These are phyloP conservation scores for Subacronicta megacephala DNA, from an alignment of 2,888 invertebrate species.

Conservation along the genomic window DNA sequence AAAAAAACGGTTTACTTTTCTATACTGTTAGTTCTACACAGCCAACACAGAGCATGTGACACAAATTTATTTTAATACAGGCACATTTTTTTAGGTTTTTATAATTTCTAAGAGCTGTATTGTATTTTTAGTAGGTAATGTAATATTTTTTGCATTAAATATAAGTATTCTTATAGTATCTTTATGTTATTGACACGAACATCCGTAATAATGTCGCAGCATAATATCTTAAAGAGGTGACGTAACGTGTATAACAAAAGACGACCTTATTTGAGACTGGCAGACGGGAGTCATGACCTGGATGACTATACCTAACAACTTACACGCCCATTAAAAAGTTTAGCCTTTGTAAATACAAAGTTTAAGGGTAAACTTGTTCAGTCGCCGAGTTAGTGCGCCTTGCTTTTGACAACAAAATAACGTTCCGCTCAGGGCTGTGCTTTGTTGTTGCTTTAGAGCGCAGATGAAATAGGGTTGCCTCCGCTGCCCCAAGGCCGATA, in stretches of 20 bases:
- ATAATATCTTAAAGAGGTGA: slow-evolving; percentile 16
- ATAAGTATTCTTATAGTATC: no score
- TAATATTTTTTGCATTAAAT: no score
- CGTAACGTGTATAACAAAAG: slow-evolving; percentile 31
- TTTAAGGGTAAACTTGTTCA: slow-evolving; percentile 51
- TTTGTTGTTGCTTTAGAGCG: slow-evolving; percentile 21
- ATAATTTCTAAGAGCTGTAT: no score
- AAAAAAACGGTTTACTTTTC: no score
- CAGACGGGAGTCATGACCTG: slow-evolving; percentile 28
- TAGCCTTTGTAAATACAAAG: slow-evolving; percentile 57
- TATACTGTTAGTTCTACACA: no score
- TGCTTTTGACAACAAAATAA: slow-evolving; percentile 38
- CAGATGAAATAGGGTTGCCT: slow-evolving; percentile 17
- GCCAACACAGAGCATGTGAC: no score
- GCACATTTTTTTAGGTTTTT: no score
- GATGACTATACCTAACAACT: slow-evolving; percentile 43
- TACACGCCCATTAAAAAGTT: slow-evolving; percentile 63
- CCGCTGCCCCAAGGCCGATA: slow-evolving; percentile 29
- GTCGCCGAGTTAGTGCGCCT: slow-evolving; percentile 34
- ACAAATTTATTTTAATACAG: no score
- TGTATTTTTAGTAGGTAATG: no score
- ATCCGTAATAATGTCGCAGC: slow-evolving; percentile 4
- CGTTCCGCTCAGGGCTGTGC: slow-evolving; percentile 27
- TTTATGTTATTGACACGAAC: no score
- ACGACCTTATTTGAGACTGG: slow-evolving; percentile 29